Evolutionary conservation across 2,888 invertebrate species (phyloP).

Genomic region (Chironomus riparius): DNA sequence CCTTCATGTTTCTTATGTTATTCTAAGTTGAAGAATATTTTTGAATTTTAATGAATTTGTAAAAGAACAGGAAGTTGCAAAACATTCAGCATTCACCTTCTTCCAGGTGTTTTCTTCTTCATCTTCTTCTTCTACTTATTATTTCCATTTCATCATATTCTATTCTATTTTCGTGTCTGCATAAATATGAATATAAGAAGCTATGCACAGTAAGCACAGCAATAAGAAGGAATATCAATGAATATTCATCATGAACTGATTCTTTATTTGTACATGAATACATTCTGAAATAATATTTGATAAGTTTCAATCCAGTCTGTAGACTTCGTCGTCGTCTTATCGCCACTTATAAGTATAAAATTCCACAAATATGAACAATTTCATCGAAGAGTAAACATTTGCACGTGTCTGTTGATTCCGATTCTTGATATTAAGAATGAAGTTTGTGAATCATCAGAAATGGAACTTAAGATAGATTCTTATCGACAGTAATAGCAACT

Average conservation of each 20-base stretch:
- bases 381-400: not conserved
- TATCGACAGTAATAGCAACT: no score
- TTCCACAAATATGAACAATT: not conserved
- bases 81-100: not conserved
- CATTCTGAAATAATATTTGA: not conserved
- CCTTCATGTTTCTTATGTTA: not conserved
- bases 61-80: conserved; percentile 11
- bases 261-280: not conserved
- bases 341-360: not conserved
- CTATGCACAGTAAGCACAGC: not conserved
- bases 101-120: not conserved
- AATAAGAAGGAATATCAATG: not conserved
- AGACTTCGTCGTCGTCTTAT: not conserved
- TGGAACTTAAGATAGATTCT: no score
- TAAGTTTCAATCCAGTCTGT: not conserved
- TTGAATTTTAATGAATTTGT: not conserved
- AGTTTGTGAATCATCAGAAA: no score
- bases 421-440: no score
- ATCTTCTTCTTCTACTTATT: not conserved
- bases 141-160: not conserved
- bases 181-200: not conserved
- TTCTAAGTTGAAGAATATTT: not conserved
- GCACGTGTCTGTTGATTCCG: not conserved
- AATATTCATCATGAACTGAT: not conserved
- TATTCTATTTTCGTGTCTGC: not conserved